These are phyloP conservation scores for Tetanocera ferruginea DNA, from an alignment of 2,888 invertebrate species.

Conservation along the genomic window DNA sequence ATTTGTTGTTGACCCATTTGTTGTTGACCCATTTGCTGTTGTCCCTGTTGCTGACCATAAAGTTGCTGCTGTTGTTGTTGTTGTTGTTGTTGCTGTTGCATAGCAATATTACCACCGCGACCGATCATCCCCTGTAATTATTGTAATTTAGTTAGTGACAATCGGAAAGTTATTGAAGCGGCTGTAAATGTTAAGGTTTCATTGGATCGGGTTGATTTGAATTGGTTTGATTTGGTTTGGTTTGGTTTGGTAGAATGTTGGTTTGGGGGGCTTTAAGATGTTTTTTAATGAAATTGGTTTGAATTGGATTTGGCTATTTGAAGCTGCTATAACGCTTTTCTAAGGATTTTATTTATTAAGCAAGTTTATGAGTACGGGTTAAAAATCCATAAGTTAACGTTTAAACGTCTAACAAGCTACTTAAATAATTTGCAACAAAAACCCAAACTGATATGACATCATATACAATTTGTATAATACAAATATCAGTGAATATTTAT, in stretches of 20 bases:
- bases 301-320: slow-evolving; percentile 1
- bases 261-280: slow-evolving; percentile 24
- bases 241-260: slow-evolving; percentile 1
- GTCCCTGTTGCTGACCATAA: slow-evolving; percentile 64
- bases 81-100: slow-evolving; percentile 66
- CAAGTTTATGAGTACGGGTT: no score
- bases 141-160: slow-evolving; percentile 47
- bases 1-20: slow-evolving; percentile 54
- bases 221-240: background rate
- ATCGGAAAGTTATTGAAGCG: background rate
- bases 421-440: no score
- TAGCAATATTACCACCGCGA: slow-evolving; percentile 70
- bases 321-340: background rate
- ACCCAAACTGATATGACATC: no score
- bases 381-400: no score
- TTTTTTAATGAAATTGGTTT: slow-evolving; percentile 16
- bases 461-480: no score
- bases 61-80: slow-evolving; percentile 64
- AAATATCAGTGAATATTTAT: background rate
- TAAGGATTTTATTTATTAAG: background rate
- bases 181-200: background rate
- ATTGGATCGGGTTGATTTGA: background rate
- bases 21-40: slow-evolving; percentile 56
- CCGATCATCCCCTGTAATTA: slow-evolving; percentile 70
- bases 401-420: no score